Base-by-base conservation (phyloP, 37 sponge, comb jelly and placozoan genomes). In the Aphrocallistes beatrix region DNA sequence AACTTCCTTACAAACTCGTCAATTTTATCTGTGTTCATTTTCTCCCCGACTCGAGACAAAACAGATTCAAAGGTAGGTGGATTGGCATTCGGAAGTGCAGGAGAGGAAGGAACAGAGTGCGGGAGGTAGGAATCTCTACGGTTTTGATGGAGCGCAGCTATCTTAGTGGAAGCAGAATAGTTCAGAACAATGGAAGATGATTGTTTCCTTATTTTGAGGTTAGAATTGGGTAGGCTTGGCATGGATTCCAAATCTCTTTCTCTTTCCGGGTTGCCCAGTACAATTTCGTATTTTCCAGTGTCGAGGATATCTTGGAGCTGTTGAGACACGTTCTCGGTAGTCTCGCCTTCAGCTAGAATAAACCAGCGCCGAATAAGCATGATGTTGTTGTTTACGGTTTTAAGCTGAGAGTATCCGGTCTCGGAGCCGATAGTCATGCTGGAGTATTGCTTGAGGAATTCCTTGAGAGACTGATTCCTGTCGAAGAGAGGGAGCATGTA, bases 1-100 rank as follows among this genome's bases (percentile, higher is more conserved):
- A 95, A 84, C 51, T 91, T 93, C 45, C 93, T 87, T 37, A 93
- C 93, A 86, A 95, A 95, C 81, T 95, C 95, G 37, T 86, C 84
- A 50, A 95, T 89, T 82, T 89, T 60, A 19, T 60, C 75, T 60
- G 75, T 60, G 75, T 60, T 60, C 75, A 60, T 60, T 3, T 30
- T 19, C 34, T 60, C 75, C 8, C n/a, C 75, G 25, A 60, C n/a
- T 60, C 75, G 10, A 60, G 10, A 25, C 1, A 6, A 30, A 28
- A 28, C 3, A 13, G 75, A 28, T 32, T 21, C 25, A 6, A 28
- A 28, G 8, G 75, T 19, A 6, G 8, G 8, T 3, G n/a, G 75
- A 25, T 13, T 13, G 21, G 10, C 34, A 3, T 21, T 3, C 3
- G 75, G n/a, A 3, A 3, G 75, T 25, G n/a, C n/a, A 13, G 75